Conservation (phyloP, 30 jellyfish, hydroid and myxozoan species). For the Aurelia sp. region DNA sequence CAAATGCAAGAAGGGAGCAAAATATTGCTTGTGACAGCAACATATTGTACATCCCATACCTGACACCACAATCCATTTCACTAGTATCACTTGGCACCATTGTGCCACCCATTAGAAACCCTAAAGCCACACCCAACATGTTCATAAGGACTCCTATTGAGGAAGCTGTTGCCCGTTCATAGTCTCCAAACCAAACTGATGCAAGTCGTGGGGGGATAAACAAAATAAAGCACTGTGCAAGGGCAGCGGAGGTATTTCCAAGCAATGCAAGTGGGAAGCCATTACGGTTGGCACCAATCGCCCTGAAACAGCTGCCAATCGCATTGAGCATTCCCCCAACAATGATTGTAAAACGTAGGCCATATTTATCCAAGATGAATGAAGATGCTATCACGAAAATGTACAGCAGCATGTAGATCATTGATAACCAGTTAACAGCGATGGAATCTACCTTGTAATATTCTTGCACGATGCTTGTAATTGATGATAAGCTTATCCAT, state of each 20-base stretch:
- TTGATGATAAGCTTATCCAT: constrained; percentile 93
- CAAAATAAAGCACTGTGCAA: constrained; percentile 89
- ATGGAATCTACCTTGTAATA: constrained; percentile 81
- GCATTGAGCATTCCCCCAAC: constrained; percentile 91
- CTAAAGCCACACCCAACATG: constrained; percentile 94
- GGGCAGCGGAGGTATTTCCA: constrained; percentile 92
- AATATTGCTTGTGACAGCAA: constrained; percentile 83
- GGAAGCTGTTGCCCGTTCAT: constrained; percentile 95
- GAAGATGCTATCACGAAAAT: constrained; percentile 71
- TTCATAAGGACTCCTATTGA: constrained; percentile 93
- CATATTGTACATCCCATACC: constrained; percentile 68
- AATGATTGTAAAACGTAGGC: constrained; percentile 81
- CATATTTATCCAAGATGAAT: constrained; percentile 78
- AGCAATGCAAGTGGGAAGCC: constrained; percentile 79
- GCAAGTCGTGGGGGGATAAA: constrained; percentile 95
- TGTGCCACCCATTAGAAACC: constrained; percentile 94
- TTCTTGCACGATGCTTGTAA: constrained; percentile 79
- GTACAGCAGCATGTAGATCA: constrained; percentile 85
- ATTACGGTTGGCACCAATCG: constrained; percentile 88
- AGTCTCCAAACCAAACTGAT: constrained; percentile 95
- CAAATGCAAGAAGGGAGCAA: constrained; percentile 65
- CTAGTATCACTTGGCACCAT: constrained; percentile 75
- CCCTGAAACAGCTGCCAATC: constrained; percentile 85
- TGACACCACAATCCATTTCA: constrained; percentile 70
- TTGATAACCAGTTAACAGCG: constrained; percentile 88